A percentile compares a stretch with the other conserved stretches of the same genome.
These are phyloP conservation scores for Dicranocentrus wangi DNA, from an alignment of 2,888 invertebrate genomes.

Conservation along the genomic window DNA sequence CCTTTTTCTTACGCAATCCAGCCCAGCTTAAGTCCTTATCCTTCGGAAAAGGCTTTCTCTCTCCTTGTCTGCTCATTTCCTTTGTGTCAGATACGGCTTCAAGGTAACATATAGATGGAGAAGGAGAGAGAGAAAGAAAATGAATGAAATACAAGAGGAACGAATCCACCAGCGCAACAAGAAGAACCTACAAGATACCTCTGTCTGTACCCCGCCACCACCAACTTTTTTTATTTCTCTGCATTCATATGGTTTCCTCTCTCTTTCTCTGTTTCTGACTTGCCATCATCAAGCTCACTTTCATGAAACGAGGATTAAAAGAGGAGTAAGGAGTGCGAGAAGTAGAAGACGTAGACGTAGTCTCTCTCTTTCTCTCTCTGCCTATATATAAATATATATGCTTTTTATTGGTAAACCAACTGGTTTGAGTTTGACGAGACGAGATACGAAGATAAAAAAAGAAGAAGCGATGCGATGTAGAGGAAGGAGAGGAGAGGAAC, in stretches of 20 bases:
- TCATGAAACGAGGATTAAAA: slow-evolving; percentile 56
- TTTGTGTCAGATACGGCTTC: not conserved
- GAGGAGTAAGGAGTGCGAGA: slow-evolving; percentile 50
- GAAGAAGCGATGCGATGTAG: slow-evolving; percentile 27
- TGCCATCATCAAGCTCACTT: slow-evolving; percentile 53
- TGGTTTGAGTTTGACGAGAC: not conserved
- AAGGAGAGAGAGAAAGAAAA: slow-evolving; percentile 18
- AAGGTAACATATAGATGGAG: not conserved
- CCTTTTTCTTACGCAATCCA: slow-evolving; percentile 28
- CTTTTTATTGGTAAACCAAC: slow-evolving; percentile 20
- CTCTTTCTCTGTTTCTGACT: slow-evolving; percentile 40
- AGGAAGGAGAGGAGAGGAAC: slow-evolving; percentile 32
- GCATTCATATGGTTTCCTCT: no score
- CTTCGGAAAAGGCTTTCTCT: slow-evolving; percentile 20
- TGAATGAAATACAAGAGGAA: slow-evolving; percentile 30
- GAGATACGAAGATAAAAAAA: slow-evolving; percentile 21
- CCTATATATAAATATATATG: not conserved
- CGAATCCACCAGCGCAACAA: no score
- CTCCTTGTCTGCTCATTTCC: not conserved
- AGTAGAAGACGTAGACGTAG: slow-evolving; percentile 18
- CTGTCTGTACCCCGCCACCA: no score
- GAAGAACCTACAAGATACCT: no score
- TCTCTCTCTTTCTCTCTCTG: slow-evolving; percentile 14
- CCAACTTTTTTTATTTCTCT: no score
- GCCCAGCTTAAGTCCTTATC: slow-evolving; percentile 22